Evolutionary conservation across 2,113 vertebrate species (phyloP).

Genomic region (Solea senegalensis): DNA sequence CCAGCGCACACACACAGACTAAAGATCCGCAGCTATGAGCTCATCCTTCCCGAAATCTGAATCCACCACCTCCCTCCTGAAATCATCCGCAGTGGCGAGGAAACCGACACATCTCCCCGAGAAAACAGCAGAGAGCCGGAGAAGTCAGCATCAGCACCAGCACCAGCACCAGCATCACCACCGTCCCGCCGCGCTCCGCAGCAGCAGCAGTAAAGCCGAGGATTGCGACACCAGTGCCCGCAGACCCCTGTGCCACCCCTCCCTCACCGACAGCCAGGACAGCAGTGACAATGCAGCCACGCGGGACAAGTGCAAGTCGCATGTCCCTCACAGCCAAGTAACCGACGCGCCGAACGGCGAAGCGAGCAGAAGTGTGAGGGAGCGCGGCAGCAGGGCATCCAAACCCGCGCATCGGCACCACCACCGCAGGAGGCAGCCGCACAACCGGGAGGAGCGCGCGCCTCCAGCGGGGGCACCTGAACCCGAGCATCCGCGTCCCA

Average conservation of each 20-base stretch:
- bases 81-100: slow-evolving; percentile 71
- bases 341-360: slow-evolving; percentile 57
- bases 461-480: slow-evolving; percentile 32
- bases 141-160: slow-evolving; percentile 69
- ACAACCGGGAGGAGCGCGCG: slow-evolving; percentile 63
- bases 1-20: slow-evolving; percentile 12
- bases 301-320: slow-evolving; percentile 72
- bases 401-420: slow-evolving; percentile 76
- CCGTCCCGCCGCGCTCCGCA: slow-evolving; percentile 62
- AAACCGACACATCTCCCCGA: slow-evolving; percentile 69
- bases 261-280: slow-evolving; percentile 71
- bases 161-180: slow-evolving; percentile 75
- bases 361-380: slow-evolving; percentile 59
- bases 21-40: slow-evolving; percentile 83
- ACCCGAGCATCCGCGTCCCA: slow-evolving; percentile 49
- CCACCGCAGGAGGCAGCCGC: slow-evolving; percentile 67
- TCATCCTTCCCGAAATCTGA: slow-evolving; percentile 90
- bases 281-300: slow-evolving; percentile 57
- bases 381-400: slow-evolving; percentile 73
- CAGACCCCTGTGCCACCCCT: slow-evolving; percentile 92
- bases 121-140: slow-evolving; percentile 60
- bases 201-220: slow-evolving; percentile 58
- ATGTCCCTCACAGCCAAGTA: slow-evolving; percentile 53
- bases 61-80: slow-evolving; percentile 89
- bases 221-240: slow-evolving; percentile 89